A percentile compares a stretch with the other conserved stretches of the same genome.
Conservation (phyloP, 1,140 invertebrate genomes). For the Drosophila equinoxialis region DNA sequence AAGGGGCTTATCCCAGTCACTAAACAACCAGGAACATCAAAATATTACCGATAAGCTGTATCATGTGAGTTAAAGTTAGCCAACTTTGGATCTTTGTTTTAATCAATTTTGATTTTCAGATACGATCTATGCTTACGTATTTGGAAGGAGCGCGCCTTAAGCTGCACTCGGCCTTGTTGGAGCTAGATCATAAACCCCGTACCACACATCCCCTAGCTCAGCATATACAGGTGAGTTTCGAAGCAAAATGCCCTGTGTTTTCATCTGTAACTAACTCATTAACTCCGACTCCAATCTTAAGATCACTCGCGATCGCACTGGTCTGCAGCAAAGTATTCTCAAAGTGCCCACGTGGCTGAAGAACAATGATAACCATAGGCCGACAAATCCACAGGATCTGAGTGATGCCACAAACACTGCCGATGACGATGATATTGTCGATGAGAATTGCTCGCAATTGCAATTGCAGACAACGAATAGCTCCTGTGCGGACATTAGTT, state of each 20-base stretch:
- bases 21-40: conserved; percentile 95
- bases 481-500: conserved; percentile 66
- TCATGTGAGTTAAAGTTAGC: conserved; percentile 86
- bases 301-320: conserved; percentile 94
- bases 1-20: conserved; percentile 95
- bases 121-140: conserved; percentile 95
- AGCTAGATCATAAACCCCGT: conserved; percentile 90
- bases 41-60: conserved; percentile 95
- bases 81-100: too few species aligned
- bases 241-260: background rate
- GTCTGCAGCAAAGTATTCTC: conserved; percentile 92
- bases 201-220: conserved; percentile 91
- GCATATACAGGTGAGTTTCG: conserved; percentile 86
- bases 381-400: conserved; percentile 63
- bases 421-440: conserved; percentile 37
- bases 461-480: conserved; percentile 55
- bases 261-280: background rate
- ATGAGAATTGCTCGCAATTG: conserved; percentile 51
- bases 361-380: conserved; percentile 84
- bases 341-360: conserved; percentile 93
- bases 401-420: conserved; percentile 81
- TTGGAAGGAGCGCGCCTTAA: conserved; percentile 95
- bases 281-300: conserved; percentile 76
- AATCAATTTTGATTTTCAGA: conserved; percentile 84
- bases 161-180: conserved; percentile 90